Evolutionary conservation across 1,140 invertebrate species (phyloP).

Genomic region (Zaprionus nigranus): DNA sequence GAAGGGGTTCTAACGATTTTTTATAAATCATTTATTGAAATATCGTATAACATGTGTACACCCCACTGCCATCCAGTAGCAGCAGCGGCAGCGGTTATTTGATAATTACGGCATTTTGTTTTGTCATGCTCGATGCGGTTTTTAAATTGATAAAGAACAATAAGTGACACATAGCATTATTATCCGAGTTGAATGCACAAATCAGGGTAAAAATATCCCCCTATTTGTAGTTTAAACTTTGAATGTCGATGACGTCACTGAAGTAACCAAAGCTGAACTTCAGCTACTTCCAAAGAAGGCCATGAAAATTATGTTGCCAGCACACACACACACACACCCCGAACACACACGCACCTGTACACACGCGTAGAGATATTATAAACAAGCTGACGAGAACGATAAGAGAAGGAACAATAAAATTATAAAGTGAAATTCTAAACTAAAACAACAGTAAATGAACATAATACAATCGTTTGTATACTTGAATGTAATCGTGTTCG

Average conservation of each 20-base stretch:
- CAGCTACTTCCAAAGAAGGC: slow-evolving; percentile 18
- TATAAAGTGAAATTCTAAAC: slow-evolving; percentile 68
- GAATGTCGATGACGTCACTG: slow-evolving; percentile 36
- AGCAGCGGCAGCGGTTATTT: not conserved
- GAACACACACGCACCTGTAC: not conserved
- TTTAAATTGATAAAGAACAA: slow-evolving; percentile 68
- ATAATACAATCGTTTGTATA: slow-evolving; percentile 24
- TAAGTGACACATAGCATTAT: slow-evolving; percentile 33
- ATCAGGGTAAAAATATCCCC: not conserved
- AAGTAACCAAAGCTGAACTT: slow-evolving; percentile 14
- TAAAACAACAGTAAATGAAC: slow-evolving; percentile 44
- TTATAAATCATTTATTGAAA: slow-evolving; percentile 34
- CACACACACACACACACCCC: not conserved
- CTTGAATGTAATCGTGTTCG: not conserved
- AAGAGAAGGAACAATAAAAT: slow-evolving; percentile 37
- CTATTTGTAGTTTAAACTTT: slow-evolving; percentile 12
- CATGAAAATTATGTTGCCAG: slow-evolving; percentile 14
- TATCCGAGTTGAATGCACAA: slow-evolving; percentile 35
- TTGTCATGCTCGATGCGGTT: slow-evolving; percentile 63
- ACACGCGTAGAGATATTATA: slow-evolving; percentile 14
- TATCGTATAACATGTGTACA: not conserved
- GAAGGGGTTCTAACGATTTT: slow-evolving; percentile 24
- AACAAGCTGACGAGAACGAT: slow-evolving; percentile 26
- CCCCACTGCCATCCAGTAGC: not conserved
- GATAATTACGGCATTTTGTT: slow-evolving; percentile 45